A percentile compares a stretch with the other conserved stretches of the same genome.
phyloP scores from a whole-genome alignment of 2,888 invertebrate species.

The Harpagoxenus sublaevis region DNA sequence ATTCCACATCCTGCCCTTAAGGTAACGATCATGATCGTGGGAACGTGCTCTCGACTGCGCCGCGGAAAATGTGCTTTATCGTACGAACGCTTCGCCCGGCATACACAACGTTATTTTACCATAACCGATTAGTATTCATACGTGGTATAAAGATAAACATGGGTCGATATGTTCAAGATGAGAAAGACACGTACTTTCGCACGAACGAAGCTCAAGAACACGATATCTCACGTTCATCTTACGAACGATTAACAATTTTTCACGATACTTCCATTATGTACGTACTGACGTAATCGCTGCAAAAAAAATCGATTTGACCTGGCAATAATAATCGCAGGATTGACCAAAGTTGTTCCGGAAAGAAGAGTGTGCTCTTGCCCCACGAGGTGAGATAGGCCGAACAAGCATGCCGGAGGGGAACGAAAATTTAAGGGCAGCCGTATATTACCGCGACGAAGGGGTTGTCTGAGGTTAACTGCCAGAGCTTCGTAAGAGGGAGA shows the following conservation, averaged over 20 bases:
- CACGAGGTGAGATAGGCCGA: conserved; percentile 63
- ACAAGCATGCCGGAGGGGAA: conserved; percentile 63
- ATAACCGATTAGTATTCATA: conserved; percentile 43
- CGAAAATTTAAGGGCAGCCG: conserved; percentile 78
- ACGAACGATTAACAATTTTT: neutral
- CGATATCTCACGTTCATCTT: conserved; percentile 4
- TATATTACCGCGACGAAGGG: conserved; percentile 77
- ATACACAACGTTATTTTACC: conserved; percentile 23
- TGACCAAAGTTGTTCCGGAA: conserved; percentile 13
- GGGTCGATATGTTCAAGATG: conserved; percentile 5
- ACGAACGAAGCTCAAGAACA: neutral
- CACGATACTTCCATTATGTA: neutral
- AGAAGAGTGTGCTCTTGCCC: conserved; percentile 51
- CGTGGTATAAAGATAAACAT: conserved; percentile 23
- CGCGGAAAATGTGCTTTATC: conserved; percentile 57
- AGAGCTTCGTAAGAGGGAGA: conserved; percentile 72
- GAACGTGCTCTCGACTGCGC: conserved; percentile 67
- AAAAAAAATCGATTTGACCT: conserved; percentile 15
- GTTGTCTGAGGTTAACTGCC: conserved; percentile 80
- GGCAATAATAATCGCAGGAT: conserved; percentile 33
- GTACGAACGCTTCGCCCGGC: conserved; percentile 4
- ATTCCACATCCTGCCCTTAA: conserved; percentile 72
- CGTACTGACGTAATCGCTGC: neutral
- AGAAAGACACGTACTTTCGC: neutral
- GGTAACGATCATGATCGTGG: conserved; percentile 72